Evolutionary conservation across 2,113 vertebrate genomes (phyloP).

Genomic region (Boleophthalmus pectinirostris): DNA sequence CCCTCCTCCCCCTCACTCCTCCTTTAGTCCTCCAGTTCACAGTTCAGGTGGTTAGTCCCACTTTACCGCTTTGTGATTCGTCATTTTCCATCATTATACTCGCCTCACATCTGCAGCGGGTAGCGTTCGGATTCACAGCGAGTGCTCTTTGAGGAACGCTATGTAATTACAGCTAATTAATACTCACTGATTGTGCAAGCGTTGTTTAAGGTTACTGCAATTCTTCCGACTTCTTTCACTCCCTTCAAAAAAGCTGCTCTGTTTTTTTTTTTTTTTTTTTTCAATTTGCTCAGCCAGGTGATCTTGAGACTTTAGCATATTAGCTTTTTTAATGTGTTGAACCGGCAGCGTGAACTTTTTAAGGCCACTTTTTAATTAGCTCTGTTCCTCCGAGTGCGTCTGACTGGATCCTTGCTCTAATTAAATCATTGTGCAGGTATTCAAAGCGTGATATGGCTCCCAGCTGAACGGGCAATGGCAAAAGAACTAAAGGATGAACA

Average conservation of each 20-base stretch:
- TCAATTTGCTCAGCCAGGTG: slow-evolving; percentile 7
- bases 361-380: slow-evolving; percentile 44
- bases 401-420: slow-evolving; percentile 40
- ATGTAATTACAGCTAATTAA: slow-evolving; percentile 5
- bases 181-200: background rate
- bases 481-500: slow-evolving; percentile 14
- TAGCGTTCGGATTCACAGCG: background rate
- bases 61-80: background rate
- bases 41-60: background rate
- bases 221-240: background rate
- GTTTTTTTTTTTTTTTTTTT: background rate
- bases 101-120: background rate
- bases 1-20: too few species aligned
- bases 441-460: slow-evolving; percentile 29
- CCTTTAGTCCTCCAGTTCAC: background rate
- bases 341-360: slow-evolving; percentile 25
- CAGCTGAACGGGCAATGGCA: slow-evolving; percentile 23
- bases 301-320: slow-evolving; percentile 6
- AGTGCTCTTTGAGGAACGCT: background rate
- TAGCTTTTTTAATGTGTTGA: slow-evolving; percentile 29
- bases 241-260: background rate
- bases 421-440: slow-evolving; percentile 47
- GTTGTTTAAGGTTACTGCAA: background rate
- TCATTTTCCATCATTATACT: background rate
- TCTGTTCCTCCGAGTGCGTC: slow-evolving; percentile 30